phyloP scores from a whole-genome alignment of 2,888 invertebrate genomes.

The Eueremaeus valkanovi region DNA sequence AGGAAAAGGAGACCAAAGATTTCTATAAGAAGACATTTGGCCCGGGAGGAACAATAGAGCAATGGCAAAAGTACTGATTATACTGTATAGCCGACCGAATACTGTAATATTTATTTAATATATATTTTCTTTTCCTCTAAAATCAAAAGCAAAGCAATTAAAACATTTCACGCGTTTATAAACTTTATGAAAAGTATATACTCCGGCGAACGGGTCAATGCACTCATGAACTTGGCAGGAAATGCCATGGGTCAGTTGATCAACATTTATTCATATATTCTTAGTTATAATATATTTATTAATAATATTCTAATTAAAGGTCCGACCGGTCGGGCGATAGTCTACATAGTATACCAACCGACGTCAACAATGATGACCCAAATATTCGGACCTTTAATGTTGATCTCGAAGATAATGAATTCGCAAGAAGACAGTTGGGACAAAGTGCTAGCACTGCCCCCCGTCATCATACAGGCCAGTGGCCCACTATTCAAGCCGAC shows the following conservation, averaged over 20 bases:
- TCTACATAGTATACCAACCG: neutral
- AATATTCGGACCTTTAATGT: neutral
- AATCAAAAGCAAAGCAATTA: neutral
- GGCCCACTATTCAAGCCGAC: neutral
- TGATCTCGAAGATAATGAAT: constrained; percentile 1
- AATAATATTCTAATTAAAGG: neutral
- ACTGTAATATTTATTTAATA: too few species aligned
- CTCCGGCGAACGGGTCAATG: neutral
- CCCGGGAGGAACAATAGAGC: neutral
- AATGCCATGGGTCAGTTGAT: neutral
- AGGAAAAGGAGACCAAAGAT: neutral
- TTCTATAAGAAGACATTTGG: neutral
- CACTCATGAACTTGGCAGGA: neutral
- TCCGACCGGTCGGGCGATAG: neutral
- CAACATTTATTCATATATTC: neutral
- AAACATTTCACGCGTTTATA: neutral
- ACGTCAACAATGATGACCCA: neutral
- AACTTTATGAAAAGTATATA: neutral
- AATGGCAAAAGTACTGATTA: neutral
- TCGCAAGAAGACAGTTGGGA: neutral
- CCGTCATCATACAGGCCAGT: neutral
- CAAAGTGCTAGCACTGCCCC: neutral
- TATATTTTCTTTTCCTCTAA: neutral
- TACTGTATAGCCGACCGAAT: neutral
- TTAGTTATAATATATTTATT: neutral